Conservation (phyloP, 2,888 invertebrate genomes). For the Mongoloraphidia duomilia region DNA sequence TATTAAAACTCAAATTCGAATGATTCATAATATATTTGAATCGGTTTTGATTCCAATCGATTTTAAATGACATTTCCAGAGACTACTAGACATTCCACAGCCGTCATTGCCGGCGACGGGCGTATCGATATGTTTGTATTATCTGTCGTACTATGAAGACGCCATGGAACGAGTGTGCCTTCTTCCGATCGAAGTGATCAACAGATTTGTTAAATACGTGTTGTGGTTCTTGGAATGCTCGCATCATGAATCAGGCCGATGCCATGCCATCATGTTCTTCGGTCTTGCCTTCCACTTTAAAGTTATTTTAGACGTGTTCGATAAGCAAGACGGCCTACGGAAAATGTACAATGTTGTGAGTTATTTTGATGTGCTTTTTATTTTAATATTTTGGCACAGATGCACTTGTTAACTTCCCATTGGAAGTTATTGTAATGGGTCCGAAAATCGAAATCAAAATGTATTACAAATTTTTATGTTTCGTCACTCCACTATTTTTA, state of each 20-base stretch:
- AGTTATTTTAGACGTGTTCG: slow-evolving; percentile 87
- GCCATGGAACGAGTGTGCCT: slow-evolving; percentile 93
- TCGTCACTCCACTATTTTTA: too few species aligned
- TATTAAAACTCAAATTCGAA: not conserved
- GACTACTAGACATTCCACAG: slow-evolving; percentile 75
- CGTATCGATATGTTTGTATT: slow-evolving; percentile 91
- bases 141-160: slow-evolving; percentile 92
- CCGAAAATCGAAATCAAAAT: too few species aligned
- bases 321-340: slow-evolving; percentile 81
- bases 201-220: slow-evolving; percentile 72
- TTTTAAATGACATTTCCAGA: slow-evolving; percentile 30
- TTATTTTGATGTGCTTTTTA: slow-evolving; percentile 7
- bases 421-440: too few species aligned
- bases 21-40: too few species aligned
- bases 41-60: slow-evolving; percentile 1
- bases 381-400: too few species aligned
- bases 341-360: slow-evolving; percentile 85
- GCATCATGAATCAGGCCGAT: slow-evolving; percentile 86
- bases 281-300: slow-evolving; percentile 87
- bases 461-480: too few species aligned
- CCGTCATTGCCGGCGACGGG: slow-evolving; percentile 94
- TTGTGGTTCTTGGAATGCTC: slow-evolving; percentile 93
- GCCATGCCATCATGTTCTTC: slow-evolving; percentile 97
- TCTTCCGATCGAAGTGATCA: slow-evolving; percentile 61
- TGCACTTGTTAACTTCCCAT: too few species aligned